These are phyloP conservation scores for Chauna torquata DNA, from an alignment of 2,113 vertebrate genomes.

Conservation along the genomic window DNA sequence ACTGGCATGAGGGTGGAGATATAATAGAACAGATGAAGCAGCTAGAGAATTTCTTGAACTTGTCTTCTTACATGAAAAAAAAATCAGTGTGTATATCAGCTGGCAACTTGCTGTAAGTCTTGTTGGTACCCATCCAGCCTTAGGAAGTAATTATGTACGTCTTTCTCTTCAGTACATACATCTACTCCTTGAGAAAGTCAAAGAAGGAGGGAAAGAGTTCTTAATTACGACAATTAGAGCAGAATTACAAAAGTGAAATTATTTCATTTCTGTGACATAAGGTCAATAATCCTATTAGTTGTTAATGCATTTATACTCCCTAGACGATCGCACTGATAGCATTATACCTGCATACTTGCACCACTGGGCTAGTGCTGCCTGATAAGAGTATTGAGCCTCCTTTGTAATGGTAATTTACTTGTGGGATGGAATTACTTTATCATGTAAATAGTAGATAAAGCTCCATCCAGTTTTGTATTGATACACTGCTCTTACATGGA, in stretches of 20 bases:
- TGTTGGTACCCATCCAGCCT: background rate
- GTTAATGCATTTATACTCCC: slow-evolving; percentile 18
- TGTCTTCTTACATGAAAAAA: background rate
- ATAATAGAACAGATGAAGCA: background rate
- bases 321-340: background rate
- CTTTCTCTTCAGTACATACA: background rate
- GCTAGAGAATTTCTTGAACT: background rate
- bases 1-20: background rate
- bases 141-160: background rate
- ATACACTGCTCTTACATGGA: background rate
- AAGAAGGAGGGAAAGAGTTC: background rate
- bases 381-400: background rate
- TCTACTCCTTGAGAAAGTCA: background rate
- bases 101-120: background rate
- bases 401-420: background rate
- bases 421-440: background rate
- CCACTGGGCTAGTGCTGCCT: background rate
- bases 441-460: background rate
- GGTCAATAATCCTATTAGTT: slow-evolving; percentile 45
- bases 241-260: slow-evolving; percentile 15
- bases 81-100: background rate
- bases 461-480: background rate
- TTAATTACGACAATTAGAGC: slow-evolving; percentile 25
- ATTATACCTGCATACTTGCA: background rate
- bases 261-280: slow-evolving; percentile 3